Conservation (phyloP, 1,140 invertebrate species). For the Heliothis subflexa region DNA sequence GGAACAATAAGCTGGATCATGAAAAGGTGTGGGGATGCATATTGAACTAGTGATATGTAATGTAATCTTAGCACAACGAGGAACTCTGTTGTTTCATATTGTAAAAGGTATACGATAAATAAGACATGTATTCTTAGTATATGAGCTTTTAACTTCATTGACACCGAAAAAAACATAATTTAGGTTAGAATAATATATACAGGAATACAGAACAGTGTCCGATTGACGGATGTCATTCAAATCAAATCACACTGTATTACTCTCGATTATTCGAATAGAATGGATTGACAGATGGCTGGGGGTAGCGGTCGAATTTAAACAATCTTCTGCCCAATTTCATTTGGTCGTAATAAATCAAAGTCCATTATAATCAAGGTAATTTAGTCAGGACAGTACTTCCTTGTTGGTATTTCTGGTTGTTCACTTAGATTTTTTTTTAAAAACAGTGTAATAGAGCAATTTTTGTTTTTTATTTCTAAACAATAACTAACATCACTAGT, state of each 20-base stretch:
- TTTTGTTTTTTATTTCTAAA: no score
- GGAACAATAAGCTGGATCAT: not conserved
- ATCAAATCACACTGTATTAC: slow-evolving; percentile 32
- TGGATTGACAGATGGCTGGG: slow-evolving; percentile 33
- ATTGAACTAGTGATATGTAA: no score
- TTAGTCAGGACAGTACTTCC: not conserved
- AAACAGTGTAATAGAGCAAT: no score
- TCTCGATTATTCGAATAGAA: slow-evolving; percentile 39
- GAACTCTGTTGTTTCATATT: no score
- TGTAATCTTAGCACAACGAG: no score
- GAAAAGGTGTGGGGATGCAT: not conserved
- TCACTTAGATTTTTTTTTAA: not conserved
- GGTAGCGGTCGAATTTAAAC: slow-evolving; percentile 32
- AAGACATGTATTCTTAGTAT: no score
- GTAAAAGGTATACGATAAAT: no score
- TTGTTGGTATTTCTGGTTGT: not conserved
- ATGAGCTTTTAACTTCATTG: no score
- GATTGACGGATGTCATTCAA: slow-evolving; percentile 37
- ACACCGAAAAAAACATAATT: slow-evolving; percentile 5
- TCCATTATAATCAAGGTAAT: slow-evolving; percentile 36
- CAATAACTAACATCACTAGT: no score
- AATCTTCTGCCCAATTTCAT: slow-evolving; percentile 22
- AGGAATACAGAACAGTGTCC: not conserved
- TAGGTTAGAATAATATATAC: not conserved
- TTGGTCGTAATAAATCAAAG: slow-evolving; percentile 32